These are phyloP conservation scores for Ctenosaura bakeri DNA, from an alignment of 2,797 vertebrate genomes.

Conservation along the genomic window DNA sequence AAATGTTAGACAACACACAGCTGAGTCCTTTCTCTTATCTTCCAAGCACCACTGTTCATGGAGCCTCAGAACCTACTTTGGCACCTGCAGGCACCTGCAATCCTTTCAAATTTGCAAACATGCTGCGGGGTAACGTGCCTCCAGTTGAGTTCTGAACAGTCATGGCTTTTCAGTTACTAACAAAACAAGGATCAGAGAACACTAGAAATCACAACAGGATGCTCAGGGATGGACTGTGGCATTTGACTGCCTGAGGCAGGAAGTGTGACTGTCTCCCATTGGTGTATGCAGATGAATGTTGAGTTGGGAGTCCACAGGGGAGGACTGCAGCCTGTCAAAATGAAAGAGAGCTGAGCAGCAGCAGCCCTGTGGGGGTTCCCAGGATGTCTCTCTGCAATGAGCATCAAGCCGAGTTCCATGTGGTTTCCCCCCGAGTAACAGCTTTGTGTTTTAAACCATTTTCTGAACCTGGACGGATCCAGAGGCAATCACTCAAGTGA, in stretches of 20 bases:
- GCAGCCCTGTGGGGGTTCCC: background rate
- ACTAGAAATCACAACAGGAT: background rate
- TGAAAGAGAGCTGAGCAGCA: background rate
- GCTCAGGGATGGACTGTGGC: background rate
- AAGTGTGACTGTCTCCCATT: background rate
- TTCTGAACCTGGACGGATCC: no score
- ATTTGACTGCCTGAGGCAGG: background rate
- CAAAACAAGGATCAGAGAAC: conserved; percentile 18
- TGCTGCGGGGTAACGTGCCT: background rate
- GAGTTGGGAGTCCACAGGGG: background rate
- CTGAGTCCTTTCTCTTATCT: conserved; percentile 5
- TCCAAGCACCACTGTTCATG: background rate
- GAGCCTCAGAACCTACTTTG: background rate
- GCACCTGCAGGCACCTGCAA: background rate
- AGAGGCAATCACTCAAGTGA: background rate
- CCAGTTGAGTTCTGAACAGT: background rate
- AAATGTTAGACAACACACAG: background rate
- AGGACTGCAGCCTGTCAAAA: background rate
- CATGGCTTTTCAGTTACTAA: conserved; percentile 28
- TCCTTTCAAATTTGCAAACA: conserved; percentile 12
- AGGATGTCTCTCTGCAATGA: background rate
- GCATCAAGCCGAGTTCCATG: background rate
- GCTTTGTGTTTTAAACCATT: background rate
- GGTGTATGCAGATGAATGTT: background rate
- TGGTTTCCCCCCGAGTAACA: no score